Conservation (phyloP, 2,888 invertebrate species). For the Apomyelois bistriatella region DNA sequence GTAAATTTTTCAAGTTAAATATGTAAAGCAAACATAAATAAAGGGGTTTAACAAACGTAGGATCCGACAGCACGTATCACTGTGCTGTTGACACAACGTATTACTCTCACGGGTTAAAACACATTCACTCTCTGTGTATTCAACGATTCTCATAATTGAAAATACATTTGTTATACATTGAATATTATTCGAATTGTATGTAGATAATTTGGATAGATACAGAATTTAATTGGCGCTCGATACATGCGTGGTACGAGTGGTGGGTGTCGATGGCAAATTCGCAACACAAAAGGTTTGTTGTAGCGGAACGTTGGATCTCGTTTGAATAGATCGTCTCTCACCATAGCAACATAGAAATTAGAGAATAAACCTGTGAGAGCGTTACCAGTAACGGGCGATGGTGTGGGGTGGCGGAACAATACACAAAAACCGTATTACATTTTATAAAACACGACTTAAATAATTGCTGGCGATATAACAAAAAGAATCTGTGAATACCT, state of each 20-base stretch:
- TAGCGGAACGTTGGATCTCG: constrained; percentile 4
- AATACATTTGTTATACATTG: not conserved
- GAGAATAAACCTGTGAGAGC: constrained; percentile 37
- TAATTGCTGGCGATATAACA: not conserved
- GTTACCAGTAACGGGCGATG: constrained; percentile 26
- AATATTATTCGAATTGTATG: not conserved
- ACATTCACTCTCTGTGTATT: constrained; percentile 14
- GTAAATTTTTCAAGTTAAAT: constrained; percentile 10
- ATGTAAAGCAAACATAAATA: constrained; percentile 8
- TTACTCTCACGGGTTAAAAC: constrained; percentile 31
- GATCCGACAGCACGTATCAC: constrained; percentile 19
- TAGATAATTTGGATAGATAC: not conserved
- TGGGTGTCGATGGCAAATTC: not conserved
- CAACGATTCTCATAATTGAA: constrained; percentile 1
- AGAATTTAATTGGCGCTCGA: constrained; percentile 5
- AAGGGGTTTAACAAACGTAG: constrained; percentile 20
- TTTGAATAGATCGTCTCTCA: constrained; percentile 11
- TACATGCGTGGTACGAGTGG: constrained; percentile 1
- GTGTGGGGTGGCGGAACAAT: not conserved
- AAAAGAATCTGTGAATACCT: too few species aligned
- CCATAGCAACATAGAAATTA: constrained; percentile 43
- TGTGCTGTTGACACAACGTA: constrained; percentile 38
- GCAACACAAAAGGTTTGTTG: constrained; percentile 2
- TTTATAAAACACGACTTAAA: not conserved
- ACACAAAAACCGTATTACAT: constrained; percentile 8